Conservation (phyloP, 2,797 vertebrate species). For the Toxotes lorentzi region DNA sequence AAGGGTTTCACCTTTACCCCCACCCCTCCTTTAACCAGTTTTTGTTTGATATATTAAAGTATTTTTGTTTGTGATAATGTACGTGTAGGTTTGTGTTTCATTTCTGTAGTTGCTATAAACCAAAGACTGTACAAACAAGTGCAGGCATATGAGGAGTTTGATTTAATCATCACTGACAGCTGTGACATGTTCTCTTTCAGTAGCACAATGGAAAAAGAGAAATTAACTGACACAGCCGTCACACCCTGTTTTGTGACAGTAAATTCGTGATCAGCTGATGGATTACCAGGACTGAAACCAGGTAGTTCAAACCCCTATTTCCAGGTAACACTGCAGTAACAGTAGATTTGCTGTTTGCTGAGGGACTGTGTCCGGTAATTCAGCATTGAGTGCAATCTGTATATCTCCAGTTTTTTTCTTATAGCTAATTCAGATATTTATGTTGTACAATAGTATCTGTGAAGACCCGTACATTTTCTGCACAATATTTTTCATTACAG, state of each 20-base stretch:
- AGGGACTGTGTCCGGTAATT: too few species aligned
- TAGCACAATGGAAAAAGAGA: background rate
- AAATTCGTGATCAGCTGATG: background rate
- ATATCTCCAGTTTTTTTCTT: background rate
- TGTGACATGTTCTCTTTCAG: background rate
- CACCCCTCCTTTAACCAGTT: background rate
- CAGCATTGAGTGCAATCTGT: too few species aligned
- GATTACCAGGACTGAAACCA: too few species aligned
- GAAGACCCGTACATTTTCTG: background rate
- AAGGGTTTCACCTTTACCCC: background rate
- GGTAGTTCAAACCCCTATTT: background rate
- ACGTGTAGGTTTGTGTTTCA: background rate
- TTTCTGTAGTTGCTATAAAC: background rate
- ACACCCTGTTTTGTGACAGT: background rate
- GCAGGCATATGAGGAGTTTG: background rate
- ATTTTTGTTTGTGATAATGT: slow-evolving; percentile 39
- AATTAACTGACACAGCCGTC: background rate
- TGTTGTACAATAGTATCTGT: background rate
- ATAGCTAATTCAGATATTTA: background rate
- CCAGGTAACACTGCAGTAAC: background rate
- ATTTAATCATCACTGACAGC: background rate
- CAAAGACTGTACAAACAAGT: background rate
- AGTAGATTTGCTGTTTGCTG: too few species aligned
- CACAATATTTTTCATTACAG: too few species aligned
- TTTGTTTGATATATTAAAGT: slow-evolving; percentile 25